Evolutionary conservation across 2,113 vertebrate genomes (phyloP).

Genomic region (Laticauda laticaudata): DNA sequence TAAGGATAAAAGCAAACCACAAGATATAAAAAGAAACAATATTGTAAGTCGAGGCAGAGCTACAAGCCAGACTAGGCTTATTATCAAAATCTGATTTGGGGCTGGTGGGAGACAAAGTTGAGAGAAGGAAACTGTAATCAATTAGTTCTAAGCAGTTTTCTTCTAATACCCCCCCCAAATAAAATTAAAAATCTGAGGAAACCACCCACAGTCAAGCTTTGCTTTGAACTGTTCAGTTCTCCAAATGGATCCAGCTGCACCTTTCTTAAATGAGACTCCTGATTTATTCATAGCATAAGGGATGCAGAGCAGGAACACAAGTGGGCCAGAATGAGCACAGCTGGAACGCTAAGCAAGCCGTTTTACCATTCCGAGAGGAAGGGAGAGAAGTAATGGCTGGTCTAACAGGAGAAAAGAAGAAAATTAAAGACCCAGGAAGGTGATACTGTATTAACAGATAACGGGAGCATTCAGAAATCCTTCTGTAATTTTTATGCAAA

Average conservation of each 20-base stretch:
- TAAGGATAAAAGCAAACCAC: not conserved
- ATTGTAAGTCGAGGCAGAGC: no score
- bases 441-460: not conserved
- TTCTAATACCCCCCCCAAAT: not conserved
- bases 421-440: not conserved
- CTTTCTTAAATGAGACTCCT: slow-evolving; percentile 60
- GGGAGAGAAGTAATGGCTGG: not conserved
- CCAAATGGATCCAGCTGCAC: slow-evolving; percentile 65
- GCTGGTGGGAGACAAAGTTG: not conserved
- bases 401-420: not conserved
- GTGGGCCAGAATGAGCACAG: slow-evolving; percentile 65
- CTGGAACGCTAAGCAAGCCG: slow-evolving; percentile 53
- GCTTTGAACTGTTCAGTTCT: slow-evolving; percentile 45
- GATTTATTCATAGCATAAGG: slow-evolving; percentile 69
- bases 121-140: not conserved
- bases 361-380: slow-evolving; percentile 55
- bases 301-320: slow-evolving; percentile 65
- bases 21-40: not conserved
- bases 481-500: not conserved
- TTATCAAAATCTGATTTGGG: not conserved
- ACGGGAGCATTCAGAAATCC: not conserved
- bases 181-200: not conserved
- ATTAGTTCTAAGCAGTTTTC: not conserved
- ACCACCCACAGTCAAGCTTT: not conserved
- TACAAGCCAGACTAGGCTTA: not conserved